Evolutionary conservation across 2,113 vertebrate species (phyloP), one percentile per base, ranked within the genome.

Genomic region (Microtus ochrogaster): DNA sequence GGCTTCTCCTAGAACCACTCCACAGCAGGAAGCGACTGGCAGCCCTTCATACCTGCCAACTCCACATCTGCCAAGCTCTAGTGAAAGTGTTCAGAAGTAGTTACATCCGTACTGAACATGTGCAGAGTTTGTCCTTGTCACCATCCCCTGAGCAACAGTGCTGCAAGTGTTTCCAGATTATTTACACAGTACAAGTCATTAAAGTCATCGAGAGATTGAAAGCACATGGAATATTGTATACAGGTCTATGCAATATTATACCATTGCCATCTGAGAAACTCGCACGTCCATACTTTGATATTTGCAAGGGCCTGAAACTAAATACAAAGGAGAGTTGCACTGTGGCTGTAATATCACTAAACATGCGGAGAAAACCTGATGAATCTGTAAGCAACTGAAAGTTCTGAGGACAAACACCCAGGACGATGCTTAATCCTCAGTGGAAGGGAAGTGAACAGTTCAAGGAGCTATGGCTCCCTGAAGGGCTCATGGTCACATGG

Each of bases 331-430:
- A 30, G 52, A 16, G 12, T 6, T 30, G 55, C 7, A 36, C 52
- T 19, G 28, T 44, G 39, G 0, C 5, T 33, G 3, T 66, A 0
- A 0, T 39, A 11, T 2, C 65, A 2, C 19, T 17, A 30, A 0
- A 0, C 5, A 14, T 3, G 7, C 12, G 76, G 21, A 2, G 47
- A 4, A 44, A 14, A 41, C 9, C 9, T 58, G 5, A 1, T 1
- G n/a, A 85, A 72, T 11, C 5, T n/a, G 39, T 16, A 5, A 81
- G 58, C 28, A n/a, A 85, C 16, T 9, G 17, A 17, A 14, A 36
- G 30, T 41, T 21, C 41, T 76, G 3, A 14, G 24, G 70, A 49
- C n/a, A 65, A 19, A 58, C 16, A 13, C 4, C 0, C 2, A 11
- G 36, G 3, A 12, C 0, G 7, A 13, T n/a, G 2, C 12, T 10